These are phyloP conservation scores for Drosophila kikkawai DNA, from an alignment of 1,140 invertebrate genomes.

Conservation along the genomic window DNA sequence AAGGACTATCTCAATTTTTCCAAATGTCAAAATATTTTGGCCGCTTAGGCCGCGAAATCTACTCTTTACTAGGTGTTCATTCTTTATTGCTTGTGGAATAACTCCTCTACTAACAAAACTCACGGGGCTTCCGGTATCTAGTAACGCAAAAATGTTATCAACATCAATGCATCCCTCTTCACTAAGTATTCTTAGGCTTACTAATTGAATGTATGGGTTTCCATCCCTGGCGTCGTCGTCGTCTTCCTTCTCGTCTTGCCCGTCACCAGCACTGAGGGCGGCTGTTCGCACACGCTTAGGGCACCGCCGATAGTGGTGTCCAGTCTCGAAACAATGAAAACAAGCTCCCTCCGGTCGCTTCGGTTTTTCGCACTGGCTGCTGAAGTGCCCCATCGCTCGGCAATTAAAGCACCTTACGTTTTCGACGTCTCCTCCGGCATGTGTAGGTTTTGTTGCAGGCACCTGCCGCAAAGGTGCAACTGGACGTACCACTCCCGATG, in stretches of 20 bases:
- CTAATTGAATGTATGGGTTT: too few relatives aligned
- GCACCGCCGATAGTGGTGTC: background rate
- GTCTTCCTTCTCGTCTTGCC: background rate
- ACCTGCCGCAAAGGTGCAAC: too few relatives aligned
- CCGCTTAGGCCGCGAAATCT: background rate
- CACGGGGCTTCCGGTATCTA: constrained; percentile 1
- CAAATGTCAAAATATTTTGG: background rate
- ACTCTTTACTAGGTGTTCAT: background rate
- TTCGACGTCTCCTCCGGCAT: too few relatives aligned
- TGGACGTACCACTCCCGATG: too few relatives aligned
- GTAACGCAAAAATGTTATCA: background rate
- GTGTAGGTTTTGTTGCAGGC: too few relatives aligned
- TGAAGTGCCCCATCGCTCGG: too few relatives aligned
- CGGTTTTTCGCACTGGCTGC: too few relatives aligned
- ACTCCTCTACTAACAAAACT: background rate
- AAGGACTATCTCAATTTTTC: background rate
- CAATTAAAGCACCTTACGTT: too few relatives aligned
- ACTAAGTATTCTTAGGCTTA: background rate
- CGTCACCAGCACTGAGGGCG: background rate
- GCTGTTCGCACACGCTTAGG: background rate
- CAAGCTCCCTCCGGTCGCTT: background rate
- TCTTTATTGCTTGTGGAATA: background rate
- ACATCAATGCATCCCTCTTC: background rate
- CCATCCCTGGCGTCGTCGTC: background rate
- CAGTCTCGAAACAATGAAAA: background rate